A percentile compares a stretch with the other conserved stretches of the same genome.
These are phyloP conservation scores for Ormyrus rosae DNA, from an alignment of 2,888 invertebrate genomes.

Conservation along the genomic window DNA sequence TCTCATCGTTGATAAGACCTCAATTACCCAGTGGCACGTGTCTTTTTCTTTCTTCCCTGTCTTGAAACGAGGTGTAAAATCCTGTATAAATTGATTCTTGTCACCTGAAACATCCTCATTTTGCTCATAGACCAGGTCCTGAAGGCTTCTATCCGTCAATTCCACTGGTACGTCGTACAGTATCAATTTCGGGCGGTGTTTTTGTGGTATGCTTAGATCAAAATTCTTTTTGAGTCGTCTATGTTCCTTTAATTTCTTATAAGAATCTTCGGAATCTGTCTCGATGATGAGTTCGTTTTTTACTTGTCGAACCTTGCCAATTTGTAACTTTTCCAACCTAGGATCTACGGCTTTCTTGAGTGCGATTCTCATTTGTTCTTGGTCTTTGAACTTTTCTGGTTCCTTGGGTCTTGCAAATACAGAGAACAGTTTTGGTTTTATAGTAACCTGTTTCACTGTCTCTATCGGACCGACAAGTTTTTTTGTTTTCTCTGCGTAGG, in stretches of 20 bases:
- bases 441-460: not conserved
- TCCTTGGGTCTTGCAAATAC: not conserved
- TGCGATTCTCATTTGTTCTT: slow-evolving; percentile 37
- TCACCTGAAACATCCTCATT: slow-evolving; percentile 11
- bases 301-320: slow-evolving; percentile 29
- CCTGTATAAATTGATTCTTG: no score
- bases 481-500: not conserved
- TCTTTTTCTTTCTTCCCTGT: slow-evolving; percentile 16
- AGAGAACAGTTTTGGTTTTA: not conserved
- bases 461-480: not conserved
- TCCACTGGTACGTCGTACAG: slow-evolving; percentile 32
- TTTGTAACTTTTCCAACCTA: slow-evolving; percentile 1
- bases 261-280: slow-evolving; percentile 32
- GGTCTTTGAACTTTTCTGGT: not conserved
- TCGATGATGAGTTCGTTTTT: slow-evolving; percentile 45
- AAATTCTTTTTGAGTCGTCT: slow-evolving; percentile 20
- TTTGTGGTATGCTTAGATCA: slow-evolving; percentile 15
- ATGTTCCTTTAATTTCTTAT: not conserved
- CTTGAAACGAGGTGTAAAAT: no score
- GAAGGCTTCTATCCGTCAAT: not conserved
- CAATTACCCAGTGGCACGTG: slow-evolving; percentile 51
- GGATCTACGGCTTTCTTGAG: slow-evolving; percentile 19
- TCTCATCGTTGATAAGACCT: no score
- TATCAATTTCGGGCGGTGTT: slow-evolving; percentile 23
- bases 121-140: slow-evolving; percentile 11